Evolutionary conservation across 2,888 invertebrate genomes (phyloP).

Genomic region (Nymphalis urticae): DNA sequence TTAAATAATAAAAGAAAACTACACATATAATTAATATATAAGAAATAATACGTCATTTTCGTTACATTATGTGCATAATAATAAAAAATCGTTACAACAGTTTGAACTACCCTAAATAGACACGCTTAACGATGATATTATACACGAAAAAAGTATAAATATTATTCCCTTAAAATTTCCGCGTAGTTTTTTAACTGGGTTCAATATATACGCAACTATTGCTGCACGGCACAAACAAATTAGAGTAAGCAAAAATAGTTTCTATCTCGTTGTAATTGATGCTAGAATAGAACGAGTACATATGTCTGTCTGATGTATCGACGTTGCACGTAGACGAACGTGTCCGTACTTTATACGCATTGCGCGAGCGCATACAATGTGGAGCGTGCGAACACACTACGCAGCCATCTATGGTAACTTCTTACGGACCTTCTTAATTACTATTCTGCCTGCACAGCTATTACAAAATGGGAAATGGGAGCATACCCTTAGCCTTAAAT

Average conservation of each 20-base stretch:
- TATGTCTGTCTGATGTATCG: neutral
- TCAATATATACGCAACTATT: neutral
- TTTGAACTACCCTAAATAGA: neutral
- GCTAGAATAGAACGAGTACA: neutral
- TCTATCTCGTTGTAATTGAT: neutral
- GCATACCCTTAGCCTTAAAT: constrained; percentile 37
- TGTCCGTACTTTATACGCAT: constrained; percentile 41
- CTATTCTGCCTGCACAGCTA: constrained; percentile 38
- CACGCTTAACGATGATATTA: constrained; percentile 12
- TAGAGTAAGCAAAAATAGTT: neutral
- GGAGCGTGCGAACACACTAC: constrained; percentile 60
- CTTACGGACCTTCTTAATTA: constrained; percentile 41
- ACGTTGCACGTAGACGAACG: constrained; percentile 17
- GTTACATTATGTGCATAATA: neutral
- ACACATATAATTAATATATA: neutral
- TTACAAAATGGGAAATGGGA: constrained; percentile 42
- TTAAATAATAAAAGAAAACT: constrained; percentile 2
- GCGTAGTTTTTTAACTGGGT: constrained; percentile 34
- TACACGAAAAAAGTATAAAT: constrained; percentile 41
- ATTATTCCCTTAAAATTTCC: constrained; percentile 32
- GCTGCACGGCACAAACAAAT: neutral
- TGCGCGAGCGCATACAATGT: constrained; percentile 50
- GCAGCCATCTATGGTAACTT: constrained; percentile 38
- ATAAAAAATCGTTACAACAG: neutral
- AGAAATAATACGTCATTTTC: neutral